Conservation (phyloP, 1,140 invertebrate species). For the Dermatophagoides farinae region DNA sequence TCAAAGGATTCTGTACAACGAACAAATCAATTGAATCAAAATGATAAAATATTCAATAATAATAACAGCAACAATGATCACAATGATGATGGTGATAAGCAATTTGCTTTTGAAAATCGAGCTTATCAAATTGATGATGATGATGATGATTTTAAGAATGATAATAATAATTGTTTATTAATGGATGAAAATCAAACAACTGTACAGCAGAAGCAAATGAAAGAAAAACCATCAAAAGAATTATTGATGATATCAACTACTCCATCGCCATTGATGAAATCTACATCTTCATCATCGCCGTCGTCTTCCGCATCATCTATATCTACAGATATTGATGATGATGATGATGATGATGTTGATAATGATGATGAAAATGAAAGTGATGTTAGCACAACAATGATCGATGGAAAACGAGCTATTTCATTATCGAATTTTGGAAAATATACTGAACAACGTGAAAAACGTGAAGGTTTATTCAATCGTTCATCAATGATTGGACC, state of each 20-base stretch:
- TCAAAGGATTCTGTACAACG: too few relatives aligned
- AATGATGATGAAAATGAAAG: not conserved
- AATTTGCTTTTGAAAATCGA: not conserved
- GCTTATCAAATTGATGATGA: slow-evolving; percentile 7
- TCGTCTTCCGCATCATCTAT: not conserved
- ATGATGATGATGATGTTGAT: not conserved
- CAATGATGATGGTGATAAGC: not conserved
- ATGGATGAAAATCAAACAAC: not conserved
- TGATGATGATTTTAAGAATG: not conserved
- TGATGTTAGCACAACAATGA: slow-evolving; percentile 15
- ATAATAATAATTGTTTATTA: too few relatives aligned
- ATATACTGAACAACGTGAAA: slow-evolving; percentile 23
- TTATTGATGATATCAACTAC: too few relatives aligned
- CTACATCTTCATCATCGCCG: not conserved
- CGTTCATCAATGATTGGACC: not conserved
- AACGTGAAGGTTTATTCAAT: not conserved
- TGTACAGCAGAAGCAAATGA: too few relatives aligned
- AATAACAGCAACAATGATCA: not conserved
- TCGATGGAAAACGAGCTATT: slow-evolving; percentile 19
- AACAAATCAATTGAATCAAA: too few relatives aligned
- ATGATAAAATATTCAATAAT: not conserved
- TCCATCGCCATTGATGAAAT: not conserved
- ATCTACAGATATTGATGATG: not conserved
- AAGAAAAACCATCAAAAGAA: not conserved
- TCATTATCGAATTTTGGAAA: slow-evolving; percentile 18